These are phyloP conservation scores for Fringilla coelebs DNA, from an alignment of 2,797 vertebrate genomes.

Conservation along the genomic window DNA sequence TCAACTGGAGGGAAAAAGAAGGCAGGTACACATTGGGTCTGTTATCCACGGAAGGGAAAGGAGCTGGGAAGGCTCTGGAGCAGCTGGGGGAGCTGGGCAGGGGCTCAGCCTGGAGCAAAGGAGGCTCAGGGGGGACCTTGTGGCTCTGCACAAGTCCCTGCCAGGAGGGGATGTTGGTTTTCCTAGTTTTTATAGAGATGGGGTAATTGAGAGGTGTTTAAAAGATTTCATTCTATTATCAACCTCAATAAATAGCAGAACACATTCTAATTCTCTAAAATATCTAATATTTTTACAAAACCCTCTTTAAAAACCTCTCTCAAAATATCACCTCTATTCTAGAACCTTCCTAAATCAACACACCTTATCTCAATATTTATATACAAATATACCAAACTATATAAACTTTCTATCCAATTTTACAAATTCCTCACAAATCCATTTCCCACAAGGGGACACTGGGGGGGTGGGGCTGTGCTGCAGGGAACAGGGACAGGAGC, in stretches of 20 bases:
- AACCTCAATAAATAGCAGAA: neutral
- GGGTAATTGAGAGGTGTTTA: neutral
- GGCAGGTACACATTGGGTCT: rapidly evolving
- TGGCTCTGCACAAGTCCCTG: neutral
- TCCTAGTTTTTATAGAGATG: neutral
- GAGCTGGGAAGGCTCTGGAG: neutral
- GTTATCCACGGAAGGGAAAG: neutral
- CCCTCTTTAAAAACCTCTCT: neutral
- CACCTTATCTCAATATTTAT: neutral
- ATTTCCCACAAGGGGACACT: neutral
- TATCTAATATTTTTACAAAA: neutral
- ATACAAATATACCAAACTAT: neutral
- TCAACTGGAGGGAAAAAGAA: neutral
- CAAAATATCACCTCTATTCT: neutral
- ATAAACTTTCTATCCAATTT: neutral
- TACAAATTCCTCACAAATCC: neutral
- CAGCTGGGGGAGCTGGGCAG: neutral
- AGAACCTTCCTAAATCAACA: neutral
- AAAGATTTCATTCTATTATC: neutral
- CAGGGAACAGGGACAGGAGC: neutral
- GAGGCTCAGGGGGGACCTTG: neutral
- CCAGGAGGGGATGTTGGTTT: neutral
- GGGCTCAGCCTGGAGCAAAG: neutral
- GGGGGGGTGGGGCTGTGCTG: neutral
- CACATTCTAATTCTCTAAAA: neutral